Base-by-base conservation (phyloP, 1,140 invertebrate genomes). In the Aricia agestis region DNA sequence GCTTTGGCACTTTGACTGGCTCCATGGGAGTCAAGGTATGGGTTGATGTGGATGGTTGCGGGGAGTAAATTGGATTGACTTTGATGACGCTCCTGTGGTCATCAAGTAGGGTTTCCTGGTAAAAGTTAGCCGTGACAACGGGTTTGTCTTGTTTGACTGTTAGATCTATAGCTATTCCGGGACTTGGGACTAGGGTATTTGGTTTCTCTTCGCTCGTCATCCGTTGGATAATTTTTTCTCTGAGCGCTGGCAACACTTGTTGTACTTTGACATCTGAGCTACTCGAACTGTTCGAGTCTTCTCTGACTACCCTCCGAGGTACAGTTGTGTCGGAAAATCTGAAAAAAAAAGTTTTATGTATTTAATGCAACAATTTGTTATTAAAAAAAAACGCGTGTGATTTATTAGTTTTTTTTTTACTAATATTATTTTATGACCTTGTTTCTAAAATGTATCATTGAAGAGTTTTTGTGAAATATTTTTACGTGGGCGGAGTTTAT, bases 201-300 rank as follows among this genome's bases (percentile, higher is more conserved):
- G 58, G 72, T 72, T 73, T 78, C 41, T n/a, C 63, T 6, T 84
- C 83, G 74, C 15, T 90, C 84, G 73, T 58, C 2, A 82, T 85
- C 15, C 81, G 70, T 17, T 79, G 78, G 7, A 87, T 78, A 9
- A 84, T 67, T 15, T 72, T 74, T 5, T 84, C 82, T 61, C 73
- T 76, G 7, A 76, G 66, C 4, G 75, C 70, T 61, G 74, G 73
- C 72, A 68, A 69, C 13, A 73, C 52, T 52, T 74, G 79, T 69
- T 78, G 80, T 15, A 86, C 67, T 76, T 77, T 82, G 10, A 86
- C 67, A 68, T 91, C 89, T 0, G 78, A 84, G 67, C 89, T 87
- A 71, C 84, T 89, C 0, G 89, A 91, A 61, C 87, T 89, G 75
- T 85, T 91, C 0, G 87, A 91, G 71, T 89, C 86, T 69, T 86